Evolutionary conservation across 2,888 invertebrate species (phyloP), one percentile per base, ranked within the genome.

Genomic region (Desoria tigrina): DNA sequence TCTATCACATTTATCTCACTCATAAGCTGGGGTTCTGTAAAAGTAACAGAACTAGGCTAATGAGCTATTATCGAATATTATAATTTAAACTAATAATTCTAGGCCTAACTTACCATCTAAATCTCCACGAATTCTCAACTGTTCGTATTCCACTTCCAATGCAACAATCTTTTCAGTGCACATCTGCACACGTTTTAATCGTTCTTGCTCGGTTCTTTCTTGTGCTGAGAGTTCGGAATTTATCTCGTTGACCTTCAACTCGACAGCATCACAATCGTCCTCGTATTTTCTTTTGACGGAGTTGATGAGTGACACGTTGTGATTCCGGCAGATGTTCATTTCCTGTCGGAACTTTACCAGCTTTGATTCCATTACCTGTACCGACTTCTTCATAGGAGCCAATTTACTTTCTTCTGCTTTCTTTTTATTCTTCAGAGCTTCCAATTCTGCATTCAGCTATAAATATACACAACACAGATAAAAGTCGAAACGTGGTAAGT

Each of bases 361-460:
- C 37, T 63, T 71, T 3, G 54, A 39, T 9, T 71, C 71, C 51
- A 75, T 49, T 11, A 23, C n/a, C 6, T 65, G 65, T 1, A 74
- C 58, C 11, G 63, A 63, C 56, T 65, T 69, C 45, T 66, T 69
- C 27, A 74, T 42, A 7, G 74, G 75, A 11, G 66, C 67, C 3
- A 74, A 37, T 28, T 61, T 56, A 21, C 59, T 68, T 53, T 69
- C 72, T 50, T 71, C 68, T 26, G 61, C 49, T 16, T 55, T 42
- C 37, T 70, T 74, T 11, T 56, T 42, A 4, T 59, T 51, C 1
- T 50, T 42, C 1, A 69, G 49, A 7, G 50, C 51, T 18, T 65
- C 63, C 23, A 64, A 42, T 28, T 72, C 58, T 6, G 26, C n/a
- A 32, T 71, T 63, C 21, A 64, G 53, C 54, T 57, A 49, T 21